Conservation (phyloP, 1,140 invertebrate genomes). For the Grapholita molesta region DNA sequence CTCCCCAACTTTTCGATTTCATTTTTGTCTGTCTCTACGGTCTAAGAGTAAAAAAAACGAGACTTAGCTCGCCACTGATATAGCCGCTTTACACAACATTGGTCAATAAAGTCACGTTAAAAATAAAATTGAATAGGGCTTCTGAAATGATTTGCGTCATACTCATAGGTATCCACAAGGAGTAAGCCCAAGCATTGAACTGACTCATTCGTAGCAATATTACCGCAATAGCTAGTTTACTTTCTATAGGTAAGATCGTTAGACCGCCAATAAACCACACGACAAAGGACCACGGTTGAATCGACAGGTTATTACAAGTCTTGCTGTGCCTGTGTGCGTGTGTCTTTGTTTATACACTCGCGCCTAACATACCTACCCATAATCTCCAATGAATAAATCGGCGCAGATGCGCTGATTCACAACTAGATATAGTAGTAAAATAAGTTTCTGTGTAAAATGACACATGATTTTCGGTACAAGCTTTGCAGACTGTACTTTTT, state of each 20-base stretch:
- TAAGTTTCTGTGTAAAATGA: no score
- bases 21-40: no score
- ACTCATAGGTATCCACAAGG: not conserved
- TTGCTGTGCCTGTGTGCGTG: constrained; percentile 22
- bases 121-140: not conserved
- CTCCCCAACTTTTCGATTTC: no score
- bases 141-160: not conserved
- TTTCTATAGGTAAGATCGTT: constrained; percentile 16
- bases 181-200: not conserved
- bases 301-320: constrained; percentile 58
- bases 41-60: no score
- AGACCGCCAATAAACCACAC: constrained; percentile 39
- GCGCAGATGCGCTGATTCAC: not conserved
- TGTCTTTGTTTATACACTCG: constrained; percentile 20
- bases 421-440: no score
- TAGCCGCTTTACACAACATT: no score
- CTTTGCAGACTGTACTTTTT: no score
- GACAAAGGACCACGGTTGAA: constrained; percentile 52
- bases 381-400: not conserved
- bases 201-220: constrained; percentile 10
- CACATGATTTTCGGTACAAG: no score
- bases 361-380: not conserved
- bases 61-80: no score
- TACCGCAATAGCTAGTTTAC: constrained; percentile 15
- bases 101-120: no score